phyloP scores from a whole-genome alignment of 1,140 invertebrate species.

The Halictus rubicundus region DNA sequence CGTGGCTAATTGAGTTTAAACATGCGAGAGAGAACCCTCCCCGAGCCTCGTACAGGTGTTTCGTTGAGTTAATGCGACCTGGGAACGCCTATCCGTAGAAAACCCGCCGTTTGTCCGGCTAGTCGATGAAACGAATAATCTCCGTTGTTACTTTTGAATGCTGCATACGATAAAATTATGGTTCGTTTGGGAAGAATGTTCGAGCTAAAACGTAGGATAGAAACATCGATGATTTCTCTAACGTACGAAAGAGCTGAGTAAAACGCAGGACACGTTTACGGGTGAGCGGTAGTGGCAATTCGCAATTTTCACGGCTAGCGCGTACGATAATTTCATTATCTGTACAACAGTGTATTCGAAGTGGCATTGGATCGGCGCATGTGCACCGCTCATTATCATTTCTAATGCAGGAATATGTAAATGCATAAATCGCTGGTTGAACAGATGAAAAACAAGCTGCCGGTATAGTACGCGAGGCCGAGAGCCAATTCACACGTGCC shows the following conservation, averaged over 20 bases:
- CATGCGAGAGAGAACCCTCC: constrained; percentile 54
- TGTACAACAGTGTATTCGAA: constrained; percentile 41
- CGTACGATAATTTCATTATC: constrained; percentile 57
- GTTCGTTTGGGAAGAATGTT: too few species aligned
- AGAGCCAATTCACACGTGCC: constrained; percentile 47
- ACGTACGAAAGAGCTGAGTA: too few species aligned
- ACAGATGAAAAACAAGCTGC: constrained; percentile 35
- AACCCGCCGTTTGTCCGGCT: constrained; percentile 1
- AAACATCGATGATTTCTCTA: too few species aligned
- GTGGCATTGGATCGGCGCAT: constrained; percentile 23
- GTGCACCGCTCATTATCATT: constrained; percentile 45
- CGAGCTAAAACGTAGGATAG: too few species aligned
- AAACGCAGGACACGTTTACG: not conserved
- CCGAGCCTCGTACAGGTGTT: constrained; percentile 53
- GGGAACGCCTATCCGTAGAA: constrained; percentile 38
- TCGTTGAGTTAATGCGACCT: constrained; percentile 47
- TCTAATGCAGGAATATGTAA: constrained; percentile 35
- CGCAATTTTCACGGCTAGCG: constrained; percentile 15
- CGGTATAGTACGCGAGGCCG: constrained; percentile 21
- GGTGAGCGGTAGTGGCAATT: not conserved
- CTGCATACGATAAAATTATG: too few species aligned
- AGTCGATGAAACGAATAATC: constrained; percentile 9
- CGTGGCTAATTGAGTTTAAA: constrained; percentile 65
- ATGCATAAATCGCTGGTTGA: constrained; percentile 31
- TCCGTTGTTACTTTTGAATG: too few species aligned